Base-by-base conservation (phyloP, 2,888 invertebrate genomes). In the Macrosoma leucophasiata region DNA sequence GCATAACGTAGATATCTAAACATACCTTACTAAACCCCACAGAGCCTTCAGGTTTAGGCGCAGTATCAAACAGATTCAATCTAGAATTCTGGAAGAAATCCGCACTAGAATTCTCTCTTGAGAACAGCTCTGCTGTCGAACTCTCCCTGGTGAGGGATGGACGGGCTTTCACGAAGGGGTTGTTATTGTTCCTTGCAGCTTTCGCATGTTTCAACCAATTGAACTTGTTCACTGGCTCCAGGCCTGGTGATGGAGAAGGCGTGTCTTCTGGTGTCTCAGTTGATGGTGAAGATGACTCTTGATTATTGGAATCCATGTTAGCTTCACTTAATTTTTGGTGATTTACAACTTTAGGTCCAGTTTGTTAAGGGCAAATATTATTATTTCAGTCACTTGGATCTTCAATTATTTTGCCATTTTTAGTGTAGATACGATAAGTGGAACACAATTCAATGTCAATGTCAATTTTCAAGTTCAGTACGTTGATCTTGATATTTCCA, bases 81-180 rank as follows among this genome's bases (percentile, higher is more conserved):
- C 79, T 62, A 1, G 84, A 84, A 36, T 62, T 82, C 43, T 84
- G 82, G 41, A 82, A 84, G 47, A 84, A 71, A 31, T 84, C 81
- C 4, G 65, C 58, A 44, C 62, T 81, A 1, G 81, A 84, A 29
- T 74, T 81, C 26, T 82, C 74, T 21, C 76, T 65, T 1, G 79
- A 74, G 36, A 77, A 76, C 14, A 84, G 45, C 27, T 82, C 82
- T 0, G 84, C 73, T 0, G 70, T 55, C 0, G 84, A 84, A 36
- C 79, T 79, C 31, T 82, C 82, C 13, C 82, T 62, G 1, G 62
- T 81, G 1, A 84, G 40, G 0, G 76, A 69, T 0, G 79, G 82
- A 26, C 81, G 50, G 0, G 72, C 50, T 38, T 70, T 78, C 1
- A 79, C 77, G 17, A 84, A 84, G 0, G 79, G 79, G 29, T 77